phyloP scores from a whole-genome alignment of 2,113 vertebrate genomes.

The Aegotheles bennettii region DNA sequence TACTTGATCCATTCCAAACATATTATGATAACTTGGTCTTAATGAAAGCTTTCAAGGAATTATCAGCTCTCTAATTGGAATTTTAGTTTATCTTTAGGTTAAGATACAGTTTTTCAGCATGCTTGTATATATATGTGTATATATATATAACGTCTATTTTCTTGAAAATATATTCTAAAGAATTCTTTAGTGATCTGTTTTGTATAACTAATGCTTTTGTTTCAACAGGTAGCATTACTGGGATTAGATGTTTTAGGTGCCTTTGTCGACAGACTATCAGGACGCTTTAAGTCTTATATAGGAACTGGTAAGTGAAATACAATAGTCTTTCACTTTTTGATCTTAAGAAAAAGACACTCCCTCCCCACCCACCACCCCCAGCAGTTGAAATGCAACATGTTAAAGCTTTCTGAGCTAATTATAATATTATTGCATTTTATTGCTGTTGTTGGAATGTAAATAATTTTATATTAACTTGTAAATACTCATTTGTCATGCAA shows the following conservation, averaged over 20 bases:
- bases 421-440: neutral
- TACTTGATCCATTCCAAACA: neutral
- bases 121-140: neutral
- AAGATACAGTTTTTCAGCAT: neutral
- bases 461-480: neutral
- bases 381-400: neutral
- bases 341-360: neutral
- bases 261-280: slow-evolving; percentile 85
- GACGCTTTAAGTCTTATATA: slow-evolving; percentile 87
- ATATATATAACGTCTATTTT: no score
- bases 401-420: neutral
- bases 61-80: neutral
- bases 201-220: slow-evolving; percentile 34
- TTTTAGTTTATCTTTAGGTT: neutral
- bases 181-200: neutral
- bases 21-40: neutral
- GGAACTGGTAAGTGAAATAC: slow-evolving; percentile 81
- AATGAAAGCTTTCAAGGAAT: neutral
- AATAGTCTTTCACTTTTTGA: neutral
- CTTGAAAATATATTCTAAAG: neutral
- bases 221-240: slow-evolving; percentile 85
- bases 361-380: no score
- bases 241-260: slow-evolving; percentile 90
- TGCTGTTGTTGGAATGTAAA: neutral
- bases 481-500: neutral